A percentile compares a stretch with the other conserved stretches of the same genome.
These are phyloP conservation scores for Macrosiphum euphorbiae DNA, from an alignment of 2,888 invertebrate species.

Conservation along the genomic window DNA sequence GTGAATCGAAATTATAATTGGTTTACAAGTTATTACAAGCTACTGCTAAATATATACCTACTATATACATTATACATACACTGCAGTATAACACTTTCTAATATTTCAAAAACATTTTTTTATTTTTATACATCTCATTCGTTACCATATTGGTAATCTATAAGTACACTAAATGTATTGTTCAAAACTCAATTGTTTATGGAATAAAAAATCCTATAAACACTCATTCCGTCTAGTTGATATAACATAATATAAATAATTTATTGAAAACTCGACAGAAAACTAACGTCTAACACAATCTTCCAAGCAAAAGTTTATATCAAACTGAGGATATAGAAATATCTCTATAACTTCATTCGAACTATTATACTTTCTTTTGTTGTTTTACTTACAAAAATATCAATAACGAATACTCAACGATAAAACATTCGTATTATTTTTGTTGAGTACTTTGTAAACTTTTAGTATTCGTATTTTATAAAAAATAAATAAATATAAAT, in stretches of 20 bases:
- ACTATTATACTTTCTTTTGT: neutral
- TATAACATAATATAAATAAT: neutral
- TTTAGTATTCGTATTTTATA: neutral
- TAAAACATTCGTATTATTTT: conserved; percentile 33
- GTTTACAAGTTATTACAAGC: neutral
- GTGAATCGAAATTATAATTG: neutral
- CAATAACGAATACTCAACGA: neutral
- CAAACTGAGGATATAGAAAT: neutral
- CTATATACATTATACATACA: neutral
- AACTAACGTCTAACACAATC: neutral
- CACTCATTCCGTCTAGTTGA: neutral
- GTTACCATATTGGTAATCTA: neutral
- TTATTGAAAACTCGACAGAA: neutral
- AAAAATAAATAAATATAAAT: neutral
- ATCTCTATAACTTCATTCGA: neutral
- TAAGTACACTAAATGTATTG: neutral
- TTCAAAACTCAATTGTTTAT: neutral
- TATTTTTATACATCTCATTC: neutral
- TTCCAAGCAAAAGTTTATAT: neutral
- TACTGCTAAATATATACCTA: neutral
- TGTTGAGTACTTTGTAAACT: conserved; percentile 30
- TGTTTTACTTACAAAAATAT: conserved; percentile 26
- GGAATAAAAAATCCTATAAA: neutral
- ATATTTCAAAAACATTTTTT: neutral
- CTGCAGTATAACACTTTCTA: neutral